These are phyloP conservation scores for Brenthis hecate DNA, from an alignment of 2,888 invertebrate species.

Conservation along the genomic window DNA sequence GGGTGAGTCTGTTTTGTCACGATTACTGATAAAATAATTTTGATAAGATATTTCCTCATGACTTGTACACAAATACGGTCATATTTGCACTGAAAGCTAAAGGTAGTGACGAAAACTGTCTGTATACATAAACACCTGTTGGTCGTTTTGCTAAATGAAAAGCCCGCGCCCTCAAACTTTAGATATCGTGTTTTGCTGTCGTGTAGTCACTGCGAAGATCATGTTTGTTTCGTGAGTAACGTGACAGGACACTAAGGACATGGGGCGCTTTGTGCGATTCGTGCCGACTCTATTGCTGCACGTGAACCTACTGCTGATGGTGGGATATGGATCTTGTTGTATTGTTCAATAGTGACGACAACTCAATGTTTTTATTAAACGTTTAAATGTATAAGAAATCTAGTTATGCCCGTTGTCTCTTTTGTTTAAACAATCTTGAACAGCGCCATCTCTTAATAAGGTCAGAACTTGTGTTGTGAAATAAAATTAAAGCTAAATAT, in stretches of 20 bases:
- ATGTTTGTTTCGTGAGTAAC: background rate
- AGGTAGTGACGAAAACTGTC: background rate
- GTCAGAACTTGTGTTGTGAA: no score
- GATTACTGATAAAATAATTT: slow-evolving; percentile 18
- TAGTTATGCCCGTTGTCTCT: no score
- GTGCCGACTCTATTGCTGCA: slow-evolving; percentile 56
- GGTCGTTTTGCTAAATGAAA: no score
- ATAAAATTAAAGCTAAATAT: no score
- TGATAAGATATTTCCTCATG: slow-evolving; percentile 23
- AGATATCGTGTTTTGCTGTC: no score
- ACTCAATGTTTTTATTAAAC: background rate
- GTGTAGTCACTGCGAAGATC: background rate
- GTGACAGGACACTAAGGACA: slow-evolving; percentile 7
- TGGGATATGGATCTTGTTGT: slow-evolving; percentile 36
- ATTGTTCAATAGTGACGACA: background rate
- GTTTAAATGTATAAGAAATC: no score
- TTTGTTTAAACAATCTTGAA: no score
- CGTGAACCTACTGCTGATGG: slow-evolving; percentile 62
- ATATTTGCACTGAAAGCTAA: background rate
- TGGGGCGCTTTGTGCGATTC: slow-evolving; percentile 49
- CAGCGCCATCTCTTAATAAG: no score
- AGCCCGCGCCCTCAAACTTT: no score
- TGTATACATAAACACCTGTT: no score
- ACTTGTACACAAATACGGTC: slow-evolving; percentile 4
- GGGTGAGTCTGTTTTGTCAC: slow-evolving; percentile 19